These are phyloP conservation scores for Otocyon megalotis DNA, from an alignment of 2,113 vertebrate species.

Conservation along the genomic window DNA sequence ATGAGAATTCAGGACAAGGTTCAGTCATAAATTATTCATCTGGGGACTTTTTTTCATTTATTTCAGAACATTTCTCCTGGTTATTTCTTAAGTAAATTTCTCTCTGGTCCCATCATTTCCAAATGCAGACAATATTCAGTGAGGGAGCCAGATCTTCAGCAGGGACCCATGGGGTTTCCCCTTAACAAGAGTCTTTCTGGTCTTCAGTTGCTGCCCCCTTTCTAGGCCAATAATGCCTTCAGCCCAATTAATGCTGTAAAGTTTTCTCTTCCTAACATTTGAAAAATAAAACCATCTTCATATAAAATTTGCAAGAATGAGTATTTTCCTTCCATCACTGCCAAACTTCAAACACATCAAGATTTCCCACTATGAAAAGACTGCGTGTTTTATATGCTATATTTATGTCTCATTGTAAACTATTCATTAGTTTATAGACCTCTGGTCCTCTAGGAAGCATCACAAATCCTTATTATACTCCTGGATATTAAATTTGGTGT, in stretches of 20 bases:
- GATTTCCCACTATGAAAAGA: conserved; percentile 53
- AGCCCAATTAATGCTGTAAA: background rate
- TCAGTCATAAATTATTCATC: conserved; percentile 72
- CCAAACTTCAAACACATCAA: conserved; percentile 47
- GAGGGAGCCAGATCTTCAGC: background rate
- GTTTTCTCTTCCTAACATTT: background rate
- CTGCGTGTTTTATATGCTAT: conserved; percentile 57
- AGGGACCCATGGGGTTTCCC: background rate
- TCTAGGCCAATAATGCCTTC: background rate
- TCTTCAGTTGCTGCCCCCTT: background rate
- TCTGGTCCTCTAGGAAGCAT: conserved; percentile 47
- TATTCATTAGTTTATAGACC: conserved; percentile 74
- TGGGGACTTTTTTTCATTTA: conserved; percentile 29
- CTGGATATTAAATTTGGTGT: conserved; percentile 70
- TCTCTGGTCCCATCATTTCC: conserved; percentile 50
- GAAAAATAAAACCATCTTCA: conserved; percentile 47
- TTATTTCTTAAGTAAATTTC: conserved; percentile 65
- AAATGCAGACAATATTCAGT: conserved; percentile 52
- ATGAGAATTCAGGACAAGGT: conserved; percentile 53
- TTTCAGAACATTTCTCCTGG: conserved; percentile 48
- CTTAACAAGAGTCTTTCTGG: background rate
- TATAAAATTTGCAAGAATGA: conserved; percentile 7
- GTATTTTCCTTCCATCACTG: conserved; percentile 38
- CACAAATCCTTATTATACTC: conserved; percentile 73
- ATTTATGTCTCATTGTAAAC: conserved; percentile 75